A percentile compares a stretch with the other conserved stretches of the same genome.
These are phyloP conservation scores for Ptilorrhoa leucosticta DNA, from an alignment of 2,113 vertebrate species.

Conservation along the genomic window DNA sequence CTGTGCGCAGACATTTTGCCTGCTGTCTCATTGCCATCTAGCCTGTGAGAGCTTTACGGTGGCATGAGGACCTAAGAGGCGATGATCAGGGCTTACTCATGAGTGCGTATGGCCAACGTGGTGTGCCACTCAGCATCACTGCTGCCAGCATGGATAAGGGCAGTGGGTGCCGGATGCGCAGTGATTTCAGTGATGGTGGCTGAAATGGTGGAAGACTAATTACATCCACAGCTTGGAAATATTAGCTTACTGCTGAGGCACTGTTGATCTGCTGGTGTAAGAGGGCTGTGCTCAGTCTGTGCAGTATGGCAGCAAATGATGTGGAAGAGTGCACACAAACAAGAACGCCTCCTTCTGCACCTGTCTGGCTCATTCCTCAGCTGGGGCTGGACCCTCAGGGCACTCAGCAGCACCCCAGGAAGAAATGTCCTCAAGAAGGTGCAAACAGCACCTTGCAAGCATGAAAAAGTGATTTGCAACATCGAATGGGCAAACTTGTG, in stretches of 20 bases:
- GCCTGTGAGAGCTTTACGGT: neutral
- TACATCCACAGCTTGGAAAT: neutral
- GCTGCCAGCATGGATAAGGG: neutral
- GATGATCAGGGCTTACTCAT: neutral
- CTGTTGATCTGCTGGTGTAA: neutral
- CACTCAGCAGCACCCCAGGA: constrained; percentile 1
- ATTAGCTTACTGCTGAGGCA: neutral
- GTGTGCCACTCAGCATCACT: neutral
- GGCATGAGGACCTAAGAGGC: neutral
- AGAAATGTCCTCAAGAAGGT: neutral
- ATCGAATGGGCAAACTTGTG: neutral
- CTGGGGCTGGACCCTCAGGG: neutral
- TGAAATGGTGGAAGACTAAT: neutral
- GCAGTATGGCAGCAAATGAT: neutral
- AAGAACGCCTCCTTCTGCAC: neutral
- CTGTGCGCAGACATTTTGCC: neutral
- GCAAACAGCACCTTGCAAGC: neutral
- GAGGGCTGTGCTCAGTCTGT: neutral
- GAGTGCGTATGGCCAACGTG: rapidly evolving
- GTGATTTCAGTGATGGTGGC: neutral
- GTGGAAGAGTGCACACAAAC: neutral
- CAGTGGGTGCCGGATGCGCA: neutral
- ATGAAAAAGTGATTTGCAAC: constrained; percentile 22
- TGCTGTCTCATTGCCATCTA: neutral
- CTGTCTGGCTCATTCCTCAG: neutral